These are phyloP conservation scores for Scaptomyza caliginosa DNA, from an alignment of 2,888 invertebrate species.

Conservation along the genomic window DNA sequence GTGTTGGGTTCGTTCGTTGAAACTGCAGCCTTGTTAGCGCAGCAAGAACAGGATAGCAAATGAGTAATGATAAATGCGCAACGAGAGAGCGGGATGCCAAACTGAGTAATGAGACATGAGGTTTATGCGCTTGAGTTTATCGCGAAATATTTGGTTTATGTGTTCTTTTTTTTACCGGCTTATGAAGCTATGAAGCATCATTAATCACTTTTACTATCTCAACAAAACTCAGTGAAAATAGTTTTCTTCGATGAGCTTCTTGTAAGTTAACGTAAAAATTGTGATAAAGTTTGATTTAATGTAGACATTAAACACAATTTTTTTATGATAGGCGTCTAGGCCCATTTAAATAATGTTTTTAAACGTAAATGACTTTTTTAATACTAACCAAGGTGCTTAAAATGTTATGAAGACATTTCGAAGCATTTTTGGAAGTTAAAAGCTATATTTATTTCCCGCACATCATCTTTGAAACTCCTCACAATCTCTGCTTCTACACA, in stretches of 20 bases:
- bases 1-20: conserved; percentile 17
- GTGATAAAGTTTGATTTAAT: not conserved
- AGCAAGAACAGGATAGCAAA: conserved; percentile 18
- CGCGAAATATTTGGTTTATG: conserved; percentile 5
- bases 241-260: not conserved
- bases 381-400: no score
- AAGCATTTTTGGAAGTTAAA: no score
- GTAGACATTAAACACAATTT: not conserved
- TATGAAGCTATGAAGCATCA: not conserved
- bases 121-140: conserved; percentile 37
- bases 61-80: conserved; percentile 26
- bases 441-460: no score
- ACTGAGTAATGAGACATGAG: conserved; percentile 26
- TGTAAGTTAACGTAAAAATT: not conserved
- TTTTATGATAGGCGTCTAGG: no score
- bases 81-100: conserved; percentile 15
- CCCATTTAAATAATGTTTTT: no score
- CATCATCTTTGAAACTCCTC: no score
- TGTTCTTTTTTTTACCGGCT: not conserved
- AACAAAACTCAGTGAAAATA: not conserved
- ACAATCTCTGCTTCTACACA: no score
- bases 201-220: conserved; percentile 31
- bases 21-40: conserved; percentile 42
- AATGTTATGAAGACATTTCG: no score
- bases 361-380: no score